Conservation (phyloP, 2,797 vertebrate species). For the Enteromius unitaeniatus region DNA sequence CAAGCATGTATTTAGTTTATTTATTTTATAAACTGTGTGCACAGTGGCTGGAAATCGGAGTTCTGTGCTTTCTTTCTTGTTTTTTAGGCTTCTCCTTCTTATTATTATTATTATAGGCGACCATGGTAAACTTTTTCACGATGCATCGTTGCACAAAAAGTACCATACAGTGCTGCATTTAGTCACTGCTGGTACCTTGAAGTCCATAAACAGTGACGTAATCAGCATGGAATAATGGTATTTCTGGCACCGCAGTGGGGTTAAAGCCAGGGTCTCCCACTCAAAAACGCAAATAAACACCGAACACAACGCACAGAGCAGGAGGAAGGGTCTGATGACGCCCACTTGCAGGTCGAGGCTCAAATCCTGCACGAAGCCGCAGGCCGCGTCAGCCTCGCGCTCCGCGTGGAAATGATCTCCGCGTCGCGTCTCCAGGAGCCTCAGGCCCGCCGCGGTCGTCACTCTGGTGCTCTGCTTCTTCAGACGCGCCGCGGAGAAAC, state of each 20-base stretch:
- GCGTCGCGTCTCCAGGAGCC: slow-evolving; percentile 84
- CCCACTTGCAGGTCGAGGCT: slow-evolving; percentile 90
- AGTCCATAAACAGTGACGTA: too few relatives aligned
- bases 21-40: too few relatives aligned
- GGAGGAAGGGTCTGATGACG: slow-evolving; percentile 84
- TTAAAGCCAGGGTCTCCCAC: too few relatives aligned
- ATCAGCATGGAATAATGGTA: background rate
- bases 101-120: background rate
- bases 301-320: slow-evolving; percentile 83
- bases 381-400: slow-evolving; percentile 65
- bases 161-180: background rate
- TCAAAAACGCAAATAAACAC: background rate
- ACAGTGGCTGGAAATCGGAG: too few relatives aligned
- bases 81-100: too few relatives aligned
- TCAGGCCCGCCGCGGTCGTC: slow-evolving; percentile 86
- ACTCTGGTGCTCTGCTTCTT: slow-evolving; percentile 88
- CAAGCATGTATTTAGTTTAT: too few relatives aligned
- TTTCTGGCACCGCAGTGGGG: background rate
- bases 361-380: slow-evolving; percentile 86
- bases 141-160: background rate
- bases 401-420: slow-evolving; percentile 73
- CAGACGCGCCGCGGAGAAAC: slow-evolving; percentile 85
- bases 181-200: background rate
- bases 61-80: too few relatives aligned
- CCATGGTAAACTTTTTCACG: background rate